Evolutionary conservation across 2,888 invertebrate species (phyloP), one percentile per base, ranked within the genome.

Genomic region (Ichneumoninae sp.): DNA sequence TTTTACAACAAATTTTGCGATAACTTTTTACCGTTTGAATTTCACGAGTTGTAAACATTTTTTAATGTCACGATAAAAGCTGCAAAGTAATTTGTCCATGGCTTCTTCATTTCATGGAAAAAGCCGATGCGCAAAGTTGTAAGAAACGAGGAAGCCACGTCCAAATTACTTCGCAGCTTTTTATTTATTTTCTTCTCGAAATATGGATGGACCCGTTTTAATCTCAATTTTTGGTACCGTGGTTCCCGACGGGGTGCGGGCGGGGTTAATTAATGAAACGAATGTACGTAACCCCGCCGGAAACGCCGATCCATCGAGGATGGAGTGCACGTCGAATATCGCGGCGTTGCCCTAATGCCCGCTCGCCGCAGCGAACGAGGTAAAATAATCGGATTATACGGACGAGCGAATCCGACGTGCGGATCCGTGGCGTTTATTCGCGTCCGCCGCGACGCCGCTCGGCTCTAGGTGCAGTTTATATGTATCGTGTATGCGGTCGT

Each of bases 341-440:
- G 75, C 70, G 73, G 73, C 83, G 78, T 19, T 63, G 69, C 79
- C 74, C 86, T 81, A 85, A 86, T 86, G 81, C 81, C 74, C 66
- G 65, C 22, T 71, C 65, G 81, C 74, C 69, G 74, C 63, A 63
- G 76, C 85, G 81, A 73, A 85, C 80, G 74, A 85, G 80, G 86
- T 85, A 89, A 89, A 89, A 89, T 90, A 90, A 90, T 89, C 87
- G 70, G 75, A 89, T 88, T 86, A 88, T 80, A 83, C 73, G 81
- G 83, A 83, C 84, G 84, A 87, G 80, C 79, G 76, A 77, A 80
- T 81, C 75, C 52, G 69, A 22, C 68, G 63, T 78, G 70, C 60
- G 54, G 79, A 75, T 71, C 54, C 73, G 36, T 65, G 63, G 16
- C 68, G 63, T 68, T 81, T 74, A 78, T 81, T 65, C 50, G 33